phyloP scores from a whole-genome alignment of 2,888 invertebrate species.

The Xestia c-nigrum region DNA sequence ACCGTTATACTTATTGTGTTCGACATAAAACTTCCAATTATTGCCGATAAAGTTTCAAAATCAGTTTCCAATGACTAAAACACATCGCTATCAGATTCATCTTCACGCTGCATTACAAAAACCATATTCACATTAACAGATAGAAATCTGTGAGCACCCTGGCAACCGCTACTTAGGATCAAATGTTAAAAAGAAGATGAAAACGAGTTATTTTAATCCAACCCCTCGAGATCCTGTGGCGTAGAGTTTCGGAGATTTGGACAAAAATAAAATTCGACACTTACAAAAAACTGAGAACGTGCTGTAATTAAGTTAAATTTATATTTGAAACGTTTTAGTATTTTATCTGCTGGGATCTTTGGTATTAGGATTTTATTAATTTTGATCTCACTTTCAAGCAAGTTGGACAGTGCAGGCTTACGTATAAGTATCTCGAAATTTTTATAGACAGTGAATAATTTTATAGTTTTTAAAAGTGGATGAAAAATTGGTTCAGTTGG shows the following conservation, averaged over 20 bases:
- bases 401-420: not conserved
- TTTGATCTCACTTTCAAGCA: not conserved
- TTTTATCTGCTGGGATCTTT: slow-evolving; percentile 20
- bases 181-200: slow-evolving; percentile 68
- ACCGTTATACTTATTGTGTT: not conserved
- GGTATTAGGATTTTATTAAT: not conserved
- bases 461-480: not conserved
- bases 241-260: slow-evolving; percentile 44
- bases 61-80: slow-evolving; percentile 23
- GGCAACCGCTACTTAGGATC: slow-evolving; percentile 68
- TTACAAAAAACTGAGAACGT: slow-evolving; percentile 54
- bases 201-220: slow-evolving; percentile 78
- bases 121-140: slow-evolving; percentile 48
- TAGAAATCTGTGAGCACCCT: slow-evolving; percentile 63
- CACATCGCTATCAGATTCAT: slow-evolving; percentile 40
- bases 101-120: slow-evolving; percentile 56
- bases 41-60: slow-evolving; percentile 14
- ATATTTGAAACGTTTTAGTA: slow-evolving; percentile 40
- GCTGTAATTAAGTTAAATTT: slow-evolving; percentile 53
- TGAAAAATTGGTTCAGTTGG: not conserved
- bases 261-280: slow-evolving; percentile 66
- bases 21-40: not conserved
- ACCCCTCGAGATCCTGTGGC: slow-evolving; percentile 69
- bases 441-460: not conserved
- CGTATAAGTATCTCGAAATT: not conserved